Base-by-base conservation (phyloP, 2,113 vertebrate genomes). In the Tursiops truncatus region DNA sequence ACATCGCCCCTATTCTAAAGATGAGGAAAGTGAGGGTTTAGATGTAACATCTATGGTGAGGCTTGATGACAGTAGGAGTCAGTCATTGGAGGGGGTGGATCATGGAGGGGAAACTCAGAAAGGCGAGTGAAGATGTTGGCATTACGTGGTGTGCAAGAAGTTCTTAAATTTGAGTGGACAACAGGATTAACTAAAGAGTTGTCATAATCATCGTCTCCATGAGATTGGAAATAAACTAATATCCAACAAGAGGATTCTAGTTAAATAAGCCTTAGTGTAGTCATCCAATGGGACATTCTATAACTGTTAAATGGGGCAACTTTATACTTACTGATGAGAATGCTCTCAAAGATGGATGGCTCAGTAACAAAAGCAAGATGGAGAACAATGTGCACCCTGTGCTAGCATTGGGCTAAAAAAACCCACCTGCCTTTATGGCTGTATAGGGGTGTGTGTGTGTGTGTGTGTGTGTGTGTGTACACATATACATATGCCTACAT, bases 171-270 rank as follows among this genome's bases (percentile, higher is more conserved):
- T 65, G 20, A n/a, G 38, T 3, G 36, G 26, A 26, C 14, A n/a
- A 3, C 15, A 14, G 15, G 38, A 41, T 44, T 50, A 1, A 60
- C 47, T 21, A 31, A 25, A 53, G 25, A 41, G 8, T 12, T 33
- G 6, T 28, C 26, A 44, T 6, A 33, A 28, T 38, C 15, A 0
- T 6, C 0, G 0, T 63, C 73, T 50, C 83, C 33, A 0, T 2
- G 5, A 81, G 62, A 84, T 0, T 4, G 8, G 65, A 79, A 87
- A 15, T 36, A 14, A 89, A 14, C 7, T 2, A 36, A 36, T 41
- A 12, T 5, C 17, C 7, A 50, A 23, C 2, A 8, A 14, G 56
- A 73, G 63, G 53, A 56, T 33, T 65, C 36, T 44, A 26, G 36
- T 47, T 56, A 15, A 17, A 14, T 20, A 41, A 36, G 41, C 14